Base-by-base conservation (phyloP, 2,113 vertebrate species). In the Callocephalon fimbriatum region DNA sequence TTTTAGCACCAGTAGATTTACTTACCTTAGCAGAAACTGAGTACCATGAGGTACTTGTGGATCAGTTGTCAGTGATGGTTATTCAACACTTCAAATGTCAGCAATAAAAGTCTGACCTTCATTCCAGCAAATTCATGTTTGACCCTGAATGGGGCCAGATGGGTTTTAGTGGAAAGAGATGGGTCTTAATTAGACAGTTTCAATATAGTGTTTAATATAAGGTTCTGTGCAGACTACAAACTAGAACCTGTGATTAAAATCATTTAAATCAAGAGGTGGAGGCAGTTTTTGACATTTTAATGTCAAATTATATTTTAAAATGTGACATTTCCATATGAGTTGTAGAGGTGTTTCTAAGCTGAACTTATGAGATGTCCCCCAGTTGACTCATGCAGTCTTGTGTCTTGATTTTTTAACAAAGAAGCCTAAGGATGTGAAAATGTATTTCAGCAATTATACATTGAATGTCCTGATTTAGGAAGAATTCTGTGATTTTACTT, bases 261-360 rank as follows among this genome's bases (percentile, higher is more conserved):
- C 15, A 88, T 37, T 82, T 68, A 58, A 85, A 63, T 88, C 65
- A 94, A 80, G 68, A 94, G 26, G 26, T 59, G 26, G 50, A 81
- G 80, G 54, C 63, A 77, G 42, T 88, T 92, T 78, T 61, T 83
- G 72, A 62, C 35, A 84, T 94, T 95, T 92, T 92, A 72, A 83
- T 86, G 54, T 70, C 79, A 92, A 81, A 78, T 63, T 81, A 25
- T 58, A 61, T 87, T 86, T 92, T 86, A 54, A 88, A 95, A 77
- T 26, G 4, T 91, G 79, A 37, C 40, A 80, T 92, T 83, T 89
- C 26, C 6, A 4, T 76, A 7, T 63, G 25, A 74, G 22, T 88
- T 3, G 2, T 13, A 63, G 45, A 95, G 20, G 15, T 59, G 73
- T 83, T 83, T 92, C 47, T 59, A 62, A 67, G 75, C 23, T 92